Evolutionary conservation across 2,888 invertebrate genomes (phyloP).

Genomic region (Ceraclea dissimilis): DNA sequence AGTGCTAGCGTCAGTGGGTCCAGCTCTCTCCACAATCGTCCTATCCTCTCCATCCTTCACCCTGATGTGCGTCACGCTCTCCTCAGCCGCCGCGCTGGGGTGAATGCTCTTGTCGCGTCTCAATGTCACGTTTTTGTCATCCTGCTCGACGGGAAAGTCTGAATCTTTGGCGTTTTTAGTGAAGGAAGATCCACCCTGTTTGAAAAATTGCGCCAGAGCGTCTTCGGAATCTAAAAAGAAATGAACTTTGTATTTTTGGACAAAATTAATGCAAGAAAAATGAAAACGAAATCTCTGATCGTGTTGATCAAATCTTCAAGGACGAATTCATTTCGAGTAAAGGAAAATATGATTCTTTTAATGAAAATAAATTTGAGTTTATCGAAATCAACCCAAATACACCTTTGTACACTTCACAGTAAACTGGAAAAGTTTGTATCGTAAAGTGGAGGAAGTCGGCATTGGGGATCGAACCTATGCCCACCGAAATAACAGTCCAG

Average conservation of each 20-base stretch:
- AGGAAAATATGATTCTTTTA: too few relatives aligned
- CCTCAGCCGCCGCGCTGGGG: not conserved
- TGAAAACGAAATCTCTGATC: too few relatives aligned
- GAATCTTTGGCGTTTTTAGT: not conserved
- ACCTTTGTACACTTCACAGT: too few relatives aligned
- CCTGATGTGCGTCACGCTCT: not conserved
- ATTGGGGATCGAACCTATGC: too few relatives aligned
- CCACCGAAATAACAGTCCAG: too few relatives aligned
- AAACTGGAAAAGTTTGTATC: too few relatives aligned
- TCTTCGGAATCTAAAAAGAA: slow-evolving; percentile 15
- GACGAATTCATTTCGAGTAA: too few relatives aligned
- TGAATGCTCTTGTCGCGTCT: not conserved
- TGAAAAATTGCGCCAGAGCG: slow-evolving; percentile 17
- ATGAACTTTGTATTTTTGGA: not conserved
- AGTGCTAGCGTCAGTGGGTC: slow-evolving; percentile 5
- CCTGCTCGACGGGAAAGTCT: not conserved
- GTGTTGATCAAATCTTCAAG: too few relatives aligned
- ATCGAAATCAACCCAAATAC: too few relatives aligned
- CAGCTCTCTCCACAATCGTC: not conserved
- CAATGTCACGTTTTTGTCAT: not conserved
- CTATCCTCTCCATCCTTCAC: slow-evolving; percentile 5
- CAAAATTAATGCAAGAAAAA: too few relatives aligned
- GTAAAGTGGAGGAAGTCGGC: too few relatives aligned
- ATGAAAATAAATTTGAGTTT: too few relatives aligned
- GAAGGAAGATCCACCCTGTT: slow-evolving; percentile 9